These are phyloP conservation scores for Encarsia formosa DNA, from an alignment of 2,888 invertebrate genomes.

Conservation along the genomic window DNA sequence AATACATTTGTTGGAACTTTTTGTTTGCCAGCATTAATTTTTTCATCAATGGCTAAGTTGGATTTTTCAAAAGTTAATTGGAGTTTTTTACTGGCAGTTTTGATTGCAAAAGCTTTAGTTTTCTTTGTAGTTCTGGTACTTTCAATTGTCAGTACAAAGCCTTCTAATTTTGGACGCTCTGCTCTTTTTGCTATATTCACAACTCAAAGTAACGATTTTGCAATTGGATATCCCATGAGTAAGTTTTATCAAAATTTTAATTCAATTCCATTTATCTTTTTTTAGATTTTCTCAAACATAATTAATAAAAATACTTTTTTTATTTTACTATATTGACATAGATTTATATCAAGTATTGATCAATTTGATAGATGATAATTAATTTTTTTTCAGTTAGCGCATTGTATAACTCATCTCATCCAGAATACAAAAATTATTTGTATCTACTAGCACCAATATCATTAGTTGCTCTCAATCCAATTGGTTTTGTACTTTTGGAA, in stretches of 20 bases:
- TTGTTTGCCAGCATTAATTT: constrained; percentile 87
- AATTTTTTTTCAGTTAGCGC: constrained; percentile 66
- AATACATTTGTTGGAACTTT: constrained; percentile 91
- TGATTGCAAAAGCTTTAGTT: constrained; percentile 79
- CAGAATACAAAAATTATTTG: constrained; percentile 84
- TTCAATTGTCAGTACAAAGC: constrained; percentile 74
- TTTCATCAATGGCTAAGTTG: constrained; percentile 80
- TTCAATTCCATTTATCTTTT: no score
- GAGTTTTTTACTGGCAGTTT: constrained; percentile 81
- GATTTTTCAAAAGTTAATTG: constrained; percentile 84
- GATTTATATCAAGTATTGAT: not conserved
- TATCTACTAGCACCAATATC: constrained; percentile 94
- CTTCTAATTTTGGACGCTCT: constrained; percentile 76
- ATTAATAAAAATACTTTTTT: not conserved
- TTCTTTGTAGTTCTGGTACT: constrained; percentile 76
- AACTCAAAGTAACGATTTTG: constrained; percentile 97
- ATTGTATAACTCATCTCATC: constrained; percentile 78
- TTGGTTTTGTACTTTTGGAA: constrained; percentile 87
- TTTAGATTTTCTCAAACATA: no score
- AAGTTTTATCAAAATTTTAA: constrained; percentile 49
- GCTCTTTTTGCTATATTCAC: constrained; percentile 92
- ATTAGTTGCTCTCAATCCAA: constrained; percentile 84
- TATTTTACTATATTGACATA: no score
- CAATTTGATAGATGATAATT: not conserved
- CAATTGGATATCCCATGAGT: constrained; percentile 93